These are phyloP conservation scores for Romanogobio albipinnatus DNA, from an alignment of 2,113 vertebrate genomes.

Conservation along the genomic window DNA sequence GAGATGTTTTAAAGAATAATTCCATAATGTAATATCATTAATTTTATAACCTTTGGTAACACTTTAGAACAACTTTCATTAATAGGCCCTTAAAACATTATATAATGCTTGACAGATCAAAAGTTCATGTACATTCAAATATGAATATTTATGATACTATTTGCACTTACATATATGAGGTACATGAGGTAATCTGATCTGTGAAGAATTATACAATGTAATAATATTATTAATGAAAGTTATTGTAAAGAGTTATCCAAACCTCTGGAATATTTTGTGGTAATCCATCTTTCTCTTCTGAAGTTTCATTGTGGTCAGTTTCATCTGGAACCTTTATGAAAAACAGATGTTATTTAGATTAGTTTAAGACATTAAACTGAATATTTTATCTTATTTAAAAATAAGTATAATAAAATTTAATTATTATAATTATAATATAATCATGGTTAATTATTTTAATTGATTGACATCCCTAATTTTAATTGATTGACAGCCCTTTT, in stretches of 20 bases:
- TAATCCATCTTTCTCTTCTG: conserved; percentile 49
- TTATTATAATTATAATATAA: background rate
- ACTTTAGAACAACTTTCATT: conserved; percentile 16
- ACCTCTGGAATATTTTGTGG: conserved; percentile 56
- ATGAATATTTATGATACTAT: background rate
- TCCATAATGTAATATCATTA: background rate
- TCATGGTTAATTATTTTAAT: background rate
- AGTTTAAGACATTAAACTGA: background rate
- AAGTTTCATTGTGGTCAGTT: conserved; percentile 42
- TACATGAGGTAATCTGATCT: background rate
- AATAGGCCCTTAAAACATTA: background rate
- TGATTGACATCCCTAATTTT: background rate
- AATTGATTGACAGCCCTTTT: background rate
- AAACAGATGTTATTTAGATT: background rate
- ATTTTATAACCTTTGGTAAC: conserved; percentile 37
- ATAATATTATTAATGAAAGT: conserved; percentile 6
- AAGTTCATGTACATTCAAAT: background rate
- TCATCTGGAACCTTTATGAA: conserved; percentile 1
- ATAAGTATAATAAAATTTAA: background rate
- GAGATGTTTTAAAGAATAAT: background rate
- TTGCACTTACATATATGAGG: background rate
- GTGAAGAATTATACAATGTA: background rate
- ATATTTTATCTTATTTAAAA: background rate
- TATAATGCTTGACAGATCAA: background rate
- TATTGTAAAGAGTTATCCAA: conserved; percentile 29